A percentile compares a stretch with the other conserved stretches of the same genome.
These are phyloP conservation scores for Lemur catta DNA, from an alignment of 2,797 vertebrate genomes.

Conservation along the genomic window DNA sequence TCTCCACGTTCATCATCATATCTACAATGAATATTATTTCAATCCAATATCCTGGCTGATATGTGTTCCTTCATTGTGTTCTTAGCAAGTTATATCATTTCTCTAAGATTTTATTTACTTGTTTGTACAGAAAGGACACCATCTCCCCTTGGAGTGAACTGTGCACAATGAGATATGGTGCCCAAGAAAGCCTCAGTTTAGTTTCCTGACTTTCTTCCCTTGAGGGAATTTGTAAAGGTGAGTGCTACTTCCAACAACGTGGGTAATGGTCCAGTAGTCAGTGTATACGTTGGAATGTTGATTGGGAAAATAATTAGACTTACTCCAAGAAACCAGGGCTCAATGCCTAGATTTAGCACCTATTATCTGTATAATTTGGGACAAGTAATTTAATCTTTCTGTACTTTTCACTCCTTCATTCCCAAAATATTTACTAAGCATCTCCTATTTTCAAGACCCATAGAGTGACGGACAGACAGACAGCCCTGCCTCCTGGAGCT, in stretches of 20 bases:
- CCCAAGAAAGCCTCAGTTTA: background rate
- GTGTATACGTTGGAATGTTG: background rate
- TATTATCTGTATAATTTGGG: background rate
- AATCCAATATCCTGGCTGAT: background rate
- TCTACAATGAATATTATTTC: too few species aligned
- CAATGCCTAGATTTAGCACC: too few species aligned
- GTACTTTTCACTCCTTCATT: background rate
- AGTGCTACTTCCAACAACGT: background rate
- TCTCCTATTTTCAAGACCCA: background rate
- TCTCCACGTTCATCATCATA: rapidly evolving
- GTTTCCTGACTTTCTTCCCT: background rate
- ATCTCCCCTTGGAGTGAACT: background rate
- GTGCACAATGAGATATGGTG: background rate
- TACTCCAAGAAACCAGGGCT: background rate
- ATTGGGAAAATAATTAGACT: background rate
- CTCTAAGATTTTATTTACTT: background rate
- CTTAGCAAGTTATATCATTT: background rate
- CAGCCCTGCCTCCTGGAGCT: background rate
- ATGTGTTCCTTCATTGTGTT: background rate
- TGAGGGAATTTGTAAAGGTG: background rate
- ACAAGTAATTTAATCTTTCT: background rate
- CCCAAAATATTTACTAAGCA: background rate
- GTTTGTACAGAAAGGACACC: background rate
- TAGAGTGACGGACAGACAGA: background rate
- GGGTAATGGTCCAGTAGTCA: background rate